Percentiles rank a stretch among this genome's conserved stretches.
These are phyloP conservation scores for Dolichopus griseipennis DNA, from an alignment of 2,888 invertebrate species.

Conservation along the genomic window DNA sequence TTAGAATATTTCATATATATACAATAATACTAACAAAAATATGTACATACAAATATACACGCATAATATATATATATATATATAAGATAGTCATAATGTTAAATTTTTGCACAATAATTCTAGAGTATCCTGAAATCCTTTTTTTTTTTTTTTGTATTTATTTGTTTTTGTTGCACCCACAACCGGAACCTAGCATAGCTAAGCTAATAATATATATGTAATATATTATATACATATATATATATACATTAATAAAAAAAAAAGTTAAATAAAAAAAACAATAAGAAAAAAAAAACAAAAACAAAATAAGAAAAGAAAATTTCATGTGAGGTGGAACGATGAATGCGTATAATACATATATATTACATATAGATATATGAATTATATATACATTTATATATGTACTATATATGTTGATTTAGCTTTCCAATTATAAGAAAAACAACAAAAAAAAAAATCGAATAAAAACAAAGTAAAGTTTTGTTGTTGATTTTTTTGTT, in stretches of 20 bases:
- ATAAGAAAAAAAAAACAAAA: not conserved
- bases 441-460: not conserved
- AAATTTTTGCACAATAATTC: not conserved
- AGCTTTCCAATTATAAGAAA: not conserved
- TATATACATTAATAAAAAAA: no score
- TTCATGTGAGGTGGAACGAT: no score
- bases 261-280: not conserved
- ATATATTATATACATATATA: no score
- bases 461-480: not conserved
- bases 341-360: not conserved
- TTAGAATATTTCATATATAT: no score
- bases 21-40: not conserved
- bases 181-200: not conserved
- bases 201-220: constrained; percentile 2
- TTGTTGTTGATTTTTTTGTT: not conserved
- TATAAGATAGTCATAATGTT: no score
- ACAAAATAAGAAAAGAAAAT: no score
- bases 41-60: not conserved
- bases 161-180: not conserved
- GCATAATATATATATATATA: not conserved
- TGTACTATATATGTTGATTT: not conserved
- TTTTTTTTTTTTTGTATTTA: not conserved
- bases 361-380: no score
- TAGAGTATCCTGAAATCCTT: not conserved
- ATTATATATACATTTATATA: not conserved